Conservation (phyloP, 2,888 invertebrate species). For the Drosophila helvetica region DNA sequence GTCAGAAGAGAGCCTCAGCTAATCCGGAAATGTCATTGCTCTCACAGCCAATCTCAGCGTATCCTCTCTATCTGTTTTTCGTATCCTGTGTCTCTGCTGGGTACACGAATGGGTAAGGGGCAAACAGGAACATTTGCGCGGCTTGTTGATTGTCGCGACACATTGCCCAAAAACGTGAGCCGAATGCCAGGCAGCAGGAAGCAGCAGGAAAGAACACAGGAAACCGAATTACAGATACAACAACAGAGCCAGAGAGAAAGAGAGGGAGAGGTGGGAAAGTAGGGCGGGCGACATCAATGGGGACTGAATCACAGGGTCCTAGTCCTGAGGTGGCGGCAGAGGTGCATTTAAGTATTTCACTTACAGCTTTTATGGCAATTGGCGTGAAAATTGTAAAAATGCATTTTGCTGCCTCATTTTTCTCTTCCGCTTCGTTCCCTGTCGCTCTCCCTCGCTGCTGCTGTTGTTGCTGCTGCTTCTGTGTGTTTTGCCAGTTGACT, state of each 20-base stretch:
- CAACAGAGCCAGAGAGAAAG: background rate
- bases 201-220: conserved; percentile 8
- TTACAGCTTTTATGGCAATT: conserved; percentile 74
- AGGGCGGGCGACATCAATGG: background rate
- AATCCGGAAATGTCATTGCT: too few species aligned
- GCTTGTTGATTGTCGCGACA: conserved; percentile 74
- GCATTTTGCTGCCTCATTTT: conserved; percentile 59
- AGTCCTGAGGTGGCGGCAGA: conserved; percentile 36
- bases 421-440: conserved; percentile 14
- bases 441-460: background rate
- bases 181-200: conserved; percentile 50
- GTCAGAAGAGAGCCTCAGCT: background rate
- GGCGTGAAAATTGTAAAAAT: conserved; percentile 75
- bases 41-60: background rate
- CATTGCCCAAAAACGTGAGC: conserved; percentile 74
- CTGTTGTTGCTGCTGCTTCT: background rate
- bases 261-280: background rate
- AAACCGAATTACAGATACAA: conserved; percentile 8
- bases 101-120: conserved; percentile 15
- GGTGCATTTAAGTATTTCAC: conserved; percentile 73
- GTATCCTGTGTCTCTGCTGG: conserved; percentile 11
- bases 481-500: conserved; percentile 61
- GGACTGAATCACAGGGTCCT: conserved; percentile 33
- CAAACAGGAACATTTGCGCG: conserved; percentile 51
- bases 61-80: background rate